Percentiles rank a stretch among this genome's conserved stretches.
Conservation (phyloP, 2,888 invertebrate genomes). For the Monochamus alternatus region DNA sequence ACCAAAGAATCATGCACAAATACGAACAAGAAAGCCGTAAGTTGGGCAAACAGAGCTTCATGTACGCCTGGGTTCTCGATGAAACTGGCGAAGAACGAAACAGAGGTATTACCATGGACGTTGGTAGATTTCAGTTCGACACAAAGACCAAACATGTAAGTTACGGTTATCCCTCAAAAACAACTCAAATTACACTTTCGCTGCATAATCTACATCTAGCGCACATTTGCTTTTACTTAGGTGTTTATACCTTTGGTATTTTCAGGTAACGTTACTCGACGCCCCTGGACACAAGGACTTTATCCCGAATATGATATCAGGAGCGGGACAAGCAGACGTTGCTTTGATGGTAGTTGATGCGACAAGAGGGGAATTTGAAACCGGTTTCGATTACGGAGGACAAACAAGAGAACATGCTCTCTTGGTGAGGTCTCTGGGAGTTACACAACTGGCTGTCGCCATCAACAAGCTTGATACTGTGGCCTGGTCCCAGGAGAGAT, state of each 20-base stretch:
- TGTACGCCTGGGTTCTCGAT: conserved; percentile 99
- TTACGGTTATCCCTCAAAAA: not conserved
- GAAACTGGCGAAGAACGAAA: conserved; percentile 98
- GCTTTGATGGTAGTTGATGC: conserved; percentile 97
- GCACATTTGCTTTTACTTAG: too few species aligned
- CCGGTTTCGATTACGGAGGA: conserved; percentile 98
- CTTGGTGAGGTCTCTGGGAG: conserved; percentile 90
- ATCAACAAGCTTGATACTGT: conserved; percentile 98
- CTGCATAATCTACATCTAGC: too few species aligned
- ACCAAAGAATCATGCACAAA: conserved; percentile 92
- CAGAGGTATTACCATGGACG: conserved; percentile 99
- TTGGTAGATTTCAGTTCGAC: conserved; percentile 94
- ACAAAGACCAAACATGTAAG: conserved; percentile 80
- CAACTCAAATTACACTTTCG: too few species aligned
- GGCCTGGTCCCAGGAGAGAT: conserved; percentile 93
- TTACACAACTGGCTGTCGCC: conserved; percentile 94
- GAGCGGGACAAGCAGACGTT: conserved; percentile 98
- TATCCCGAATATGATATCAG: conserved; percentile 99
- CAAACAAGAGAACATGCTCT: conserved; percentile 98
- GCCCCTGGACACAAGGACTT: conserved; percentile 99
- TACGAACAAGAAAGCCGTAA: conserved; percentile 98
- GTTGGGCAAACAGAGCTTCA: conserved; percentile 97
- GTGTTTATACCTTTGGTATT: conserved; percentile 1
- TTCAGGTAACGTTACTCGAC: conserved; percentile 86
- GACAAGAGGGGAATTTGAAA: conserved; percentile 97